Percentiles rank a stretch among this genome's conserved stretches.
Conservation (phyloP, 2,797 vertebrate genomes). For the Luscinia luscinia region DNA sequence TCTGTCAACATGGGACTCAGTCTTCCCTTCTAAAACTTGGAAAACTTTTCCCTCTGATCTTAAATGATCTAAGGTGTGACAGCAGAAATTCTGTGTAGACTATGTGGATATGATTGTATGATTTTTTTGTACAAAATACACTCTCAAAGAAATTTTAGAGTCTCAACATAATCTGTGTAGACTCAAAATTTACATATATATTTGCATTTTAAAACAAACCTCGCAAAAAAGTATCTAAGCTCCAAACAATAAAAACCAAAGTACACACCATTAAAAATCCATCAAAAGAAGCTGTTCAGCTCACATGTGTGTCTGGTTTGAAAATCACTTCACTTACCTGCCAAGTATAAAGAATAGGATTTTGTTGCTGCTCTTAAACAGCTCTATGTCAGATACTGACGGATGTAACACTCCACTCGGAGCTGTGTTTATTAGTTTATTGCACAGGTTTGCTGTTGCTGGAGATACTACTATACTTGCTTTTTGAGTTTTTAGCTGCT, state of each 20-base stretch:
- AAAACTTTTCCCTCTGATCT: neutral
- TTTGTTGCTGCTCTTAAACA: constrained; percentile 24
- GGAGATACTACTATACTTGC: neutral
- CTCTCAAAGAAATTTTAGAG: constrained; percentile 37
- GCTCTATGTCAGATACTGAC: neutral
- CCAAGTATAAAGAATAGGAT: constrained; percentile 44
- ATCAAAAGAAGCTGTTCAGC: constrained; percentile 67
- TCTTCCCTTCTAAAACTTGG: neutral
- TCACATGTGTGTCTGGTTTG: constrained; percentile 61
- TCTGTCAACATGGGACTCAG: neutral
- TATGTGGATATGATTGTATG: neutral
- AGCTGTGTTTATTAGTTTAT: neutral
- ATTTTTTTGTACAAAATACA: constrained; percentile 36
- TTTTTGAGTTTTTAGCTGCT: neutral
- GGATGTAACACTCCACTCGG: neutral
- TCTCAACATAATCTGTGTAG: constrained; percentile 43
- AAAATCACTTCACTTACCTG: constrained; percentile 65
- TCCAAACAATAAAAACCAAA: constrained; percentile 71
- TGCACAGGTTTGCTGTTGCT: neutral
- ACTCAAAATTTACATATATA: constrained; percentile 68
- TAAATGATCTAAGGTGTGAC: neutral
- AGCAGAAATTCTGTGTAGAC: neutral
- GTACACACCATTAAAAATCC: constrained; percentile 71
- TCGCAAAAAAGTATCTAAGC: constrained; percentile 69
- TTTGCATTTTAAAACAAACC: constrained; percentile 74